Conservation (phyloP, 2,888 invertebrate species). For the Taphrorychus bicolor region DNA sequence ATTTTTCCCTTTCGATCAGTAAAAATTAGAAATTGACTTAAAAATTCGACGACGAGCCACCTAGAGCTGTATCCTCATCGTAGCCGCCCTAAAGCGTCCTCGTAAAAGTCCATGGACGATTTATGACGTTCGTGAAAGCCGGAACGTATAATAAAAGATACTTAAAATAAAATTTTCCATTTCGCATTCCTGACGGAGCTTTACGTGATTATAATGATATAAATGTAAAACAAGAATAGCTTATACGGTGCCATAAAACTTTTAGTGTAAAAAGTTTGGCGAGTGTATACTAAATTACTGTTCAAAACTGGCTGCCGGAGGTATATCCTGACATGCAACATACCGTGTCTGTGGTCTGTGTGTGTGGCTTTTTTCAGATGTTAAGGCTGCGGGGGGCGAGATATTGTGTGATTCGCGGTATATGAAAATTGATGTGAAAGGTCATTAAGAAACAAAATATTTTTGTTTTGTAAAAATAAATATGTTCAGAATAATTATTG, state of each 20-base stretch:
- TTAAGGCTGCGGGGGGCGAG: no score
- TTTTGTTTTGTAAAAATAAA: no score
- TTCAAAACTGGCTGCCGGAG: slow-evolving; percentile 22
- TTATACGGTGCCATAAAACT: slow-evolving; percentile 29
- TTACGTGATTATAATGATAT: slow-evolving; percentile 36
- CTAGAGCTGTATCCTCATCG: neutral
- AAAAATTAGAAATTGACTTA: no score
- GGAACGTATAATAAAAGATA: slow-evolving; percentile 23
- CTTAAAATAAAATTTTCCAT: slow-evolving; percentile 26
- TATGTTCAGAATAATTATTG: no score
- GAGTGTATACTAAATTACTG: slow-evolving; percentile 33
- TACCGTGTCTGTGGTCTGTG: slow-evolving; percentile 34
- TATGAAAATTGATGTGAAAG: no score
- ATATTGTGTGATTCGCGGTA: no score
- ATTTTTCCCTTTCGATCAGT: no score
- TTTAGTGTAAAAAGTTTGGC: slow-evolving; percentile 36
- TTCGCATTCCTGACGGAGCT: slow-evolving; percentile 21
- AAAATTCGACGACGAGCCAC: no score
- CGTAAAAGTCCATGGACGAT: slow-evolving; percentile 7
- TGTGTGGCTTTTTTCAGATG: slow-evolving; percentile 21
- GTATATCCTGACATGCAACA: slow-evolving; percentile 32
- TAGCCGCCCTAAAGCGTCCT: neutral
- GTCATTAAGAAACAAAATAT: no score
- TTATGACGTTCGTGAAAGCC: slow-evolving; percentile 29
- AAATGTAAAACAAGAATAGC: slow-evolving; percentile 34